Percentiles rank a stretch among this genome's conserved stretches.
phyloP scores from a whole-genome alignment of 2,888 invertebrate species.

The Liodrosophila aerea region DNA sequence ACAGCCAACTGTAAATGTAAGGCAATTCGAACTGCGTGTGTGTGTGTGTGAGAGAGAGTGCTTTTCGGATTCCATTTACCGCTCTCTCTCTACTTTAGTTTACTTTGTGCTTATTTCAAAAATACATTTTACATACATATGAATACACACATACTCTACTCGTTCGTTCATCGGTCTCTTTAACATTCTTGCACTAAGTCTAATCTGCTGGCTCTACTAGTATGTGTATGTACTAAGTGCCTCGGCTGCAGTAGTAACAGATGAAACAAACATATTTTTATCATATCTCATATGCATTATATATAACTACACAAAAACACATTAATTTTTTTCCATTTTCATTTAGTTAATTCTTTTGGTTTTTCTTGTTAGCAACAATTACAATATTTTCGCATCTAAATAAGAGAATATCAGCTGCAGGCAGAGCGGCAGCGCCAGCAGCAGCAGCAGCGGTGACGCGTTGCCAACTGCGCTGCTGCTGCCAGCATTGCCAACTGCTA shows the following conservation, averaged over 20 bases:
- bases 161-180: not conserved
- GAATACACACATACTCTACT: constrained; percentile 18
- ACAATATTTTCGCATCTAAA: constrained; percentile 45
- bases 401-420: constrained; percentile 16
- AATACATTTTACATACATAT: constrained; percentile 43
- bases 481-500: too few relatives aligned
- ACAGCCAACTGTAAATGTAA: not conserved
- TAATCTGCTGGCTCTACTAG: not conserved
- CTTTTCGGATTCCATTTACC: constrained; percentile 1
- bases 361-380: constrained; percentile 54
- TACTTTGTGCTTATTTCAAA: constrained; percentile 34
- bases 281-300: constrained; percentile 15
- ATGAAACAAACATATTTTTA: constrained; percentile 15
- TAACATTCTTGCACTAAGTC: not conserved
- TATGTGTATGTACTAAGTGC: too few relatives aligned
- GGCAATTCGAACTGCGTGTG: too few relatives aligned
- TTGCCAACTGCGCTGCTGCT: too few relatives aligned
- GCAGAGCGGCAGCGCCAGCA: too few relatives aligned
- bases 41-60: too few relatives aligned
- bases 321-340: constrained; percentile 24
- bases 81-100: constrained; percentile 1
- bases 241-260: constrained; percentile 44
- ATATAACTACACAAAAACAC: constrained; percentile 67
- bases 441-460: too few relatives aligned
- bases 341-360: not conserved